phyloP scores from a whole-genome alignment of 2,113 vertebrate genomes.

The Ammodytes marinus region DNA sequence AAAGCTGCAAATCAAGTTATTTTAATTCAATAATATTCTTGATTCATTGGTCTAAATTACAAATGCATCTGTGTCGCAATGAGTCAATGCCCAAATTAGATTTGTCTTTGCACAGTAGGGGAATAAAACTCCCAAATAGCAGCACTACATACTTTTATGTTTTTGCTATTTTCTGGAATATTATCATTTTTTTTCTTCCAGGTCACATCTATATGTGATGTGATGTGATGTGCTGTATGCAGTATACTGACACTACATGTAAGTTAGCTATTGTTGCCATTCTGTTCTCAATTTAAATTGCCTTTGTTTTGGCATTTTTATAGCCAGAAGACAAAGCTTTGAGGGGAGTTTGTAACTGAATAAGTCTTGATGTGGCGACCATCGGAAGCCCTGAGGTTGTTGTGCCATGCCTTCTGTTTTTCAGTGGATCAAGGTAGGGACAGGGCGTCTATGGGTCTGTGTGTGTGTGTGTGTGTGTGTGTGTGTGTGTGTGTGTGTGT shows the following conservation, averaged over 20 bases:
- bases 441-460: slow-evolving; percentile 49
- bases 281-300: slow-evolving; percentile 12
- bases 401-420: slow-evolving; percentile 49
- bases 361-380: slow-evolving; percentile 25
- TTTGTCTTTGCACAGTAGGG: slow-evolving; percentile 3
- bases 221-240: background rate
- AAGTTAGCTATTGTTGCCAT: slow-evolving; percentile 2
- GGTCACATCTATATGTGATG: slow-evolving; percentile 8
- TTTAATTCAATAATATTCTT: slow-evolving; percentile 14
- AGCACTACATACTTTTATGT: background rate
- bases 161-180: background rate
- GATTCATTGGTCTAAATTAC: slow-evolving; percentile 20
- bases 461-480: too few relatives aligned
- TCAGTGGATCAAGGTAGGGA: slow-evolving; percentile 66
- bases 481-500: too few relatives aligned
- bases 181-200: background rate
- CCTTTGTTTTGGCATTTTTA: slow-evolving; percentile 13
- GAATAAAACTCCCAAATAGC: background rate
- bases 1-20: slow-evolving; percentile 18
- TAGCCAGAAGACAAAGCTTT: background rate
- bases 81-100: slow-evolving; percentile 17
- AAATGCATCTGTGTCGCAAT: slow-evolving; percentile 17
- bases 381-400: slow-evolving; percentile 42
- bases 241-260: background rate
- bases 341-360: slow-evolving; percentile 10